These are phyloP conservation scores for Drosophila neotestacea DNA, from an alignment of 2,888 invertebrate genomes.

Conservation along the genomic window DNA sequence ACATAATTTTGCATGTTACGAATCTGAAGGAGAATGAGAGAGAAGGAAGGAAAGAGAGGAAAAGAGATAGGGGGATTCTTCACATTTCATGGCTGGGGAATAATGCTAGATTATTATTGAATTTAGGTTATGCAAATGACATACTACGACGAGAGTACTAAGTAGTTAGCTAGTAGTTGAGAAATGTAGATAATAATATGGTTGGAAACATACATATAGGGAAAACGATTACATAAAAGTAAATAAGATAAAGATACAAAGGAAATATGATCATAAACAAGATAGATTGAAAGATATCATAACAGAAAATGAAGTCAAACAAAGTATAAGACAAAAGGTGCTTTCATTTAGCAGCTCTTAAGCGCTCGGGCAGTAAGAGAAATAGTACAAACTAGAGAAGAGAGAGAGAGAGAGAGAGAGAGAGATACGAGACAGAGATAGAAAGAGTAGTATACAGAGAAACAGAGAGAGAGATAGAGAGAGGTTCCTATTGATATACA, in stretches of 20 bases:
- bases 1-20: constrained; percentile 53
- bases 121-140: constrained; percentile 63
- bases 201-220: constrained; percentile 38
- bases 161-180: constrained; percentile 29
- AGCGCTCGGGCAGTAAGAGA: constrained; percentile 46
- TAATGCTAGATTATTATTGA: constrained; percentile 45
- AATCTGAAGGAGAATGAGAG: background rate
- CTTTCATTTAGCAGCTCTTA: constrained; percentile 63
- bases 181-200: constrained; percentile 27
- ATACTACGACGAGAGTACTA: constrained; percentile 61
- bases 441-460: constrained; percentile 36
- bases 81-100: constrained; percentile 28
- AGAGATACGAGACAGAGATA: constrained; percentile 19
- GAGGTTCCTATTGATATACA: constrained; percentile 25
- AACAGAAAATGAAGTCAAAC: constrained; percentile 43
- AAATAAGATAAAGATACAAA: constrained; percentile 18
- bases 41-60: background rate
- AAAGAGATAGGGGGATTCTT: constrained; percentile 8
- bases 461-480: constrained; percentile 26
- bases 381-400: constrained; percentile 32
- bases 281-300: constrained; percentile 41
- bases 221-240: constrained; percentile 38
- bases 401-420: constrained; percentile 21
- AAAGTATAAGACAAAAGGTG: constrained; percentile 50
- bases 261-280: constrained; percentile 26